Evolutionary conservation across 2,888 invertebrate genomes (phyloP), one percentile per base, ranked within the genome.

Genomic region (Drosophila antonietae): DNA sequence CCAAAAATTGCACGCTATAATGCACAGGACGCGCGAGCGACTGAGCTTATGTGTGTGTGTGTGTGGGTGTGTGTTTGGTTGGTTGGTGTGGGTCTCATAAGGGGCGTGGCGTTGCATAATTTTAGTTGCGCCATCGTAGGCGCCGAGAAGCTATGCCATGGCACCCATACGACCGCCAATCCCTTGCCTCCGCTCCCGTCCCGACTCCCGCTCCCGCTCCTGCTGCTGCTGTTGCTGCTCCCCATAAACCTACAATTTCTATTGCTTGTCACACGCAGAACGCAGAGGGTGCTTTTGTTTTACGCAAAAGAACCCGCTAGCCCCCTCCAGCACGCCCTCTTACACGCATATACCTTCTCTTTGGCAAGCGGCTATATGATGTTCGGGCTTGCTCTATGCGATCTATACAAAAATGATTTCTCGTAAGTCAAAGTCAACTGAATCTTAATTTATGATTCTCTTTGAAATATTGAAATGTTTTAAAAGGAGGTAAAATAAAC

Each of bases 41-140:
- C 18, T n/a, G 20, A 39, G 43, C n/a, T 33, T 59, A 18, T 59
- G 14, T 23, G 46, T 8, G 49, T 5, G 31, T n/a, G 49, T n/a
- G 20, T 31, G 6, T 18, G 60, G 39, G 59, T 12, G 44, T 10
- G 12, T 18, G 33, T 47, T 47, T 3, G 2, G 37, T 6, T 39
- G 37, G 37, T 39, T 39, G 51, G 5, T 31, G 49, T 65, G 75
- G 76, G 70, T 73, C 76, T 37, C 56, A 59, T 41, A 46, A n/a
- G 60, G 65, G 81, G 81, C 80, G 84, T 82, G 87, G 87, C 78
- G 63, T 85, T 85, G 91, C 90, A 90, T 90, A 90, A 89, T 90
- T 90, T 90, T 81, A 81, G 90, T 86, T 82, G 84, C 78, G 71
- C 72, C 76, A 66, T 66, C 70, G 70, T 81, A 79, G 83, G 77